phyloP scores from a whole-genome alignment of 1,140 invertebrate genomes.

The Bombus sylvicola region DNA sequence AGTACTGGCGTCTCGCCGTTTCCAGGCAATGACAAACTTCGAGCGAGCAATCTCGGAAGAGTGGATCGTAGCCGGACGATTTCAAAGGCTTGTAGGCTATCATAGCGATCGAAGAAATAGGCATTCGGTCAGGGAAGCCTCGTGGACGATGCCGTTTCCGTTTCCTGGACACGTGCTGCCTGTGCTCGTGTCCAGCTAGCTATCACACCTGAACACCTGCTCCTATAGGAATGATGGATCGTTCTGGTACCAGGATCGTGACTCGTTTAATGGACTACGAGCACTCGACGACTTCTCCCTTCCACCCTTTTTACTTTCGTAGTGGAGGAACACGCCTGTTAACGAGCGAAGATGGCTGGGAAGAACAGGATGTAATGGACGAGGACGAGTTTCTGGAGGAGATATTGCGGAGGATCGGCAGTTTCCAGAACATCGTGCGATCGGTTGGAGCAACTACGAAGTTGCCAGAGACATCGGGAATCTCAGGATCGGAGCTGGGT shows the following conservation, averaged over 20 bases:
- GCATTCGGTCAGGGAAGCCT: neutral
- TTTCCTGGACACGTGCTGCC: constrained; percentile 36
- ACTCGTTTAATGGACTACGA: constrained; percentile 1
- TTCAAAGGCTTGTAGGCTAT: neutral
- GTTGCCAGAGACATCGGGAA: neutral
- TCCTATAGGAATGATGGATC: constrained; percentile 37
- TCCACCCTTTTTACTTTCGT: neutral
- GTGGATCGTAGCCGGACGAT: neutral
- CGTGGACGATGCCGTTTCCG: constrained; percentile 20
- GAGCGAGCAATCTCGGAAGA: neutral
- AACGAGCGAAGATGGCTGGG: no score
- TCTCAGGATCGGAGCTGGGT: neutral
- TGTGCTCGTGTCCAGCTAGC: neutral
- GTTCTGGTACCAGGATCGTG: constrained; percentile 8
- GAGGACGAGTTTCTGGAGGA: no score
- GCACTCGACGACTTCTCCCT: neutral
- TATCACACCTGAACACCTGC: constrained; percentile 31
- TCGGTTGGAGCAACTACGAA: neutral
- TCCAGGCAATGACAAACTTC: neutral
- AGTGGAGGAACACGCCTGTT: no score
- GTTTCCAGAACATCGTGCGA: neutral
- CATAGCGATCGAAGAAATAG: constrained; percentile 9
- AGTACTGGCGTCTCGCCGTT: neutral
- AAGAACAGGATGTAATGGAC: no score
- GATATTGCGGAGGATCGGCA: no score